Evolutionary conservation across 2,113 vertebrate genomes (phyloP), one percentile per base, ranked within the genome.

Genomic region (Charina bottae): DNA sequence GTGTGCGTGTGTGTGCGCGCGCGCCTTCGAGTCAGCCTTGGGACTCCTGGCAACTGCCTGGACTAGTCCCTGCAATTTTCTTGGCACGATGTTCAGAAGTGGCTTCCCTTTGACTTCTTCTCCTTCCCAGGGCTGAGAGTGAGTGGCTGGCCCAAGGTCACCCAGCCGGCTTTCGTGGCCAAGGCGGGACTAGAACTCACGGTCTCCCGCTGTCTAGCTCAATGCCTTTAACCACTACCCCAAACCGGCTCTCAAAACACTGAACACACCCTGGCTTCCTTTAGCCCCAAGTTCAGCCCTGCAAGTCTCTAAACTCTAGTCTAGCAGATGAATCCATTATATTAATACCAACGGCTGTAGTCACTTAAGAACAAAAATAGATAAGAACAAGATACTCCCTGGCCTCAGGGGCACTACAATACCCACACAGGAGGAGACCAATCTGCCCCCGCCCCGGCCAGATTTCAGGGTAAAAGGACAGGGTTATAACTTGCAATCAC

Each of bases 401-500:
- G 59, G 89, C 91, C 90, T 90, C 58, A 88, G 92, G 26, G 60
- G 60, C 92, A 62, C 11, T 64, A 24, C 10, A 49, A 33, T 37
- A 83, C 23, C 37, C 37, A 46, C 12, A 37, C 21, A 62, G 59
- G 49, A 87, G 60, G 3, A n/a, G 12, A 24, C 9, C 9, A 13
- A 33, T 56, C 33, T 11, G 17, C 46, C 60, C 17, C 28, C 13
- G 26, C 33, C 56, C 28, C 1, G 8, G 1, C 58, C 60, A n/a
- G 28, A 0, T 37, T 37, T 6, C 26, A 90, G 26, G 8, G 13
- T 26, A 9, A 19, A 64, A 46, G 1, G 23, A 72, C 15, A 33
- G 13, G n/a, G 7, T 64, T 78, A 13, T 0, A 3, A 58, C 90
- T 91, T 92, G 53, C 15, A 21, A 60, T 92, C 5, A 11, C 54